Conservation (phyloP, 2,113 vertebrate species). For the Oryzias melastigma region DNA sequence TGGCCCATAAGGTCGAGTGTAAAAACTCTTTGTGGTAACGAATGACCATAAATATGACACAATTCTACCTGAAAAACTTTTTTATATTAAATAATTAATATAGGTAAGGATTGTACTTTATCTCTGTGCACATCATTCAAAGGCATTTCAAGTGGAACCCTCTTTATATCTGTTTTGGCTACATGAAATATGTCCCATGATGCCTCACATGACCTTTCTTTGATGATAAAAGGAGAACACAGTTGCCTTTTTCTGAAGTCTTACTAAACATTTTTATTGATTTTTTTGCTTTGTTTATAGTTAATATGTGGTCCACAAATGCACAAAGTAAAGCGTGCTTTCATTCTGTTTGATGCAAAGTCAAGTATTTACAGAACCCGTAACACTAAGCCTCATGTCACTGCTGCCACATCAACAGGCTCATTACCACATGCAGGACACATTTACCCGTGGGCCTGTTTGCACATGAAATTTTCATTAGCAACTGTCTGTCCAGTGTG, state of each 20-base stretch:
- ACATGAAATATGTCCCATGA: slow-evolving; percentile 56
- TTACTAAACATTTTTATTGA: slow-evolving; percentile 13
- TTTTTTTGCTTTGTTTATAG: slow-evolving; percentile 31
- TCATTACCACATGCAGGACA: background rate
- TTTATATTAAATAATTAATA: too few species aligned
- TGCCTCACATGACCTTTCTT: slow-evolving; percentile 59
- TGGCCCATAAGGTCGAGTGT: slow-evolving; percentile 51
- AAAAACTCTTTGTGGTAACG: slow-evolving; percentile 41
- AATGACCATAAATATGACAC: slow-evolving; percentile 42
- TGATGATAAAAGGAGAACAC: slow-evolving; percentile 50
- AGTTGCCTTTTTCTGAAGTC: slow-evolving; percentile 24
- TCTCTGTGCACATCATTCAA: background rate
- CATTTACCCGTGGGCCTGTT: slow-evolving; percentile 22
- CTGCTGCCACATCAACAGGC: slow-evolving; percentile 13
- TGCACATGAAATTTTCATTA: slow-evolving; percentile 58
- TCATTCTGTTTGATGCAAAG: too few species aligned
- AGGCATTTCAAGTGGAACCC: background rate
- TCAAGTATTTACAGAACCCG: background rate
- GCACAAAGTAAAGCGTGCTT: slow-evolving; percentile 57
- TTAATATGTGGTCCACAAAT: slow-evolving; percentile 29
- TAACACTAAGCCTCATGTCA: background rate
- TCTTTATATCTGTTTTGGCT: slow-evolving; percentile 10
- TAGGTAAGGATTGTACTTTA: background rate
- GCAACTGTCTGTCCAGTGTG: slow-evolving; percentile 8
- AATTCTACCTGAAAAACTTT: too few species aligned